phyloP scores from a whole-genome alignment of 2,888 invertebrate species.

The Corbicula japonica region DNA sequence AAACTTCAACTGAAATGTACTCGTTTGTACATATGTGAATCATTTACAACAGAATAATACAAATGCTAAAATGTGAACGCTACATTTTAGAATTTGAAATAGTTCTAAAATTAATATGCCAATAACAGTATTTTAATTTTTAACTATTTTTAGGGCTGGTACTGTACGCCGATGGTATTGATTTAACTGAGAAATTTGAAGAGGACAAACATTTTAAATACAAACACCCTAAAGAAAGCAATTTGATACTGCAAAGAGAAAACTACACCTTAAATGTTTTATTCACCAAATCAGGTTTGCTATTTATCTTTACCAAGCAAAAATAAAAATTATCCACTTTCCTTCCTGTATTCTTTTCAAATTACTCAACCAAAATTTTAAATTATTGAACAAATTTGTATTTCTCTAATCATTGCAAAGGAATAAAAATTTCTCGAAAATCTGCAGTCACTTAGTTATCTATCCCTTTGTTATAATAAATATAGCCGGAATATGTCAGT shows the following conservation, averaged over 20 bases:
- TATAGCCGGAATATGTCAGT: no score
- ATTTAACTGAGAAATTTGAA: slow-evolving; percentile 5
- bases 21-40: neutral
- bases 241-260: neutral
- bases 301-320: neutral
- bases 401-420: no score
- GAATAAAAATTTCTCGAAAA: no score
- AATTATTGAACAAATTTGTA: no score
- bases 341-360: no score
- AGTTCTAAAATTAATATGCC: neutral
- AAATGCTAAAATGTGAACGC: neutral
- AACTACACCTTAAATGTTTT: no score
- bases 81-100: neutral
- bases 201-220: neutral
- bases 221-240: no score
- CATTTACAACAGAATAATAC: neutral
- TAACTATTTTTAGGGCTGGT: slow-evolving; percentile 7
- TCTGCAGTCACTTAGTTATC: no score
- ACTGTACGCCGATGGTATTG: slow-evolving; percentile 10
- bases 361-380: no score
- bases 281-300: neutral
- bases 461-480: no score
- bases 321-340: no score
- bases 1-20: neutral
- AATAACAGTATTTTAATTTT: neutral